Conservation (phyloP, 2,888 invertebrate genomes). For the Listrodromus nycthemerus region DNA sequence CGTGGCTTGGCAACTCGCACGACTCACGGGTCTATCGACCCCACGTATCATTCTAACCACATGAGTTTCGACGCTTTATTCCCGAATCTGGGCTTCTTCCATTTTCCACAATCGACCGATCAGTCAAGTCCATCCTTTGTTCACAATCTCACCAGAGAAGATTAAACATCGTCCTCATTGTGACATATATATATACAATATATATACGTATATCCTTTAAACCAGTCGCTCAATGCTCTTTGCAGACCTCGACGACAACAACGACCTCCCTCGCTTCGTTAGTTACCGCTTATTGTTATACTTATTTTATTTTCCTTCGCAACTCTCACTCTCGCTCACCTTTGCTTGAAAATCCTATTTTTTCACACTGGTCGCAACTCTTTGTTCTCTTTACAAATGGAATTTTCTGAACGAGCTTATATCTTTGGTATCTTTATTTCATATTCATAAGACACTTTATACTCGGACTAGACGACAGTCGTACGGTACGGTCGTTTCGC, state of each 20-base stretch:
- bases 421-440: neutral
- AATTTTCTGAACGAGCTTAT: neutral
- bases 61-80: conserved; percentile 22
- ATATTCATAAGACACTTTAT: conserved; percentile 14
- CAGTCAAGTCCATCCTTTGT: conserved; percentile 79
- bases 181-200: neutral
- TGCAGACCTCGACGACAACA: conserved; percentile 3
- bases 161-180: conserved; percentile 45
- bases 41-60: conserved; percentile 27
- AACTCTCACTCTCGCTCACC: conserved; percentile 5
- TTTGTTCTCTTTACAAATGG: neutral
- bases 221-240: conserved; percentile 12
- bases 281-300: neutral
- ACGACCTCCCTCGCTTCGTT: conserved; percentile 4
- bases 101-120: conserved; percentile 75
- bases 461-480: conserved; percentile 44
- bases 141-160: conserved; percentile 61
- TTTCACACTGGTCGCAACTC: neutral
- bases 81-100: conserved; percentile 65
- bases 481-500: conserved; percentile 58
- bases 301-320: neutral
- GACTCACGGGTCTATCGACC: conserved; percentile 64
- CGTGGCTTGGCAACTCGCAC: conserved; percentile 62
- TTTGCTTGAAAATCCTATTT: conserved; percentile 16
- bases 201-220: neutral